phyloP scores from a whole-genome alignment of 2,888 invertebrate species.

The Pollenia amentaria region DNA sequence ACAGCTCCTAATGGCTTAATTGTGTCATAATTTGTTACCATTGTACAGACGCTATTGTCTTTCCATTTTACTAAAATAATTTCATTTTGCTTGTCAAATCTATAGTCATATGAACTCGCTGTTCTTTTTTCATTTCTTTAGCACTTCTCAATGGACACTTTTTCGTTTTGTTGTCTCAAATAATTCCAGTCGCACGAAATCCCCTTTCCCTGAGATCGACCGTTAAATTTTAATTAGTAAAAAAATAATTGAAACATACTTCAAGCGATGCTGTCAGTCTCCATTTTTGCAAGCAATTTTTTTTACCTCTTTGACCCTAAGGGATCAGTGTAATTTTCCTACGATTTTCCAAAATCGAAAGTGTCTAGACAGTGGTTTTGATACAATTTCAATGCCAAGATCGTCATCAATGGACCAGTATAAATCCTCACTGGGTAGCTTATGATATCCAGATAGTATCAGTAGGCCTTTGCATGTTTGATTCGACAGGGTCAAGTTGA shows the following conservation, averaged over 20 bases:
- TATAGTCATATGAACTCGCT: not conserved
- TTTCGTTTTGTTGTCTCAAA: not conserved
- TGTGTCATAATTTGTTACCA: constrained; percentile 25
- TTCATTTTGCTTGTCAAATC: constrained; percentile 24
- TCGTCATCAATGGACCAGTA: constrained; percentile 32
- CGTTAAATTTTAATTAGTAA: too few species aligned
- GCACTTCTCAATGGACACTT: constrained; percentile 6
- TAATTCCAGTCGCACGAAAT: too few species aligned
- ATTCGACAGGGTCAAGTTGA: constrained; percentile 9
- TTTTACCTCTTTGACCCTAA: too few species aligned
- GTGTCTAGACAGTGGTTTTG: constrained; percentile 25
- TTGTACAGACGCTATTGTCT: constrained; percentile 20
- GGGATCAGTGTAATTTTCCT: too few species aligned
- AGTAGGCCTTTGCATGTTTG: constrained; percentile 11
- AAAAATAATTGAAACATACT: too few species aligned
- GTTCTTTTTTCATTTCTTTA: not conserved
- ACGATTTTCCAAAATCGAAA: too few species aligned
- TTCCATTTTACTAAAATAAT: constrained; percentile 29
- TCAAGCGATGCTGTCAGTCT: too few species aligned
- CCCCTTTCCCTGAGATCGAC: not conserved
- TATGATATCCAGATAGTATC: constrained; percentile 18
- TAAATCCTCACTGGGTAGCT: constrained; percentile 29
- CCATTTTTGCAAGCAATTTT: too few species aligned
- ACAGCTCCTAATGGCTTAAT: constrained; percentile 21
- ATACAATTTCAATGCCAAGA: constrained; percentile 27